Base-by-base conservation (phyloP, 2,797 vertebrate species). In the Morus bassanus region DNA sequence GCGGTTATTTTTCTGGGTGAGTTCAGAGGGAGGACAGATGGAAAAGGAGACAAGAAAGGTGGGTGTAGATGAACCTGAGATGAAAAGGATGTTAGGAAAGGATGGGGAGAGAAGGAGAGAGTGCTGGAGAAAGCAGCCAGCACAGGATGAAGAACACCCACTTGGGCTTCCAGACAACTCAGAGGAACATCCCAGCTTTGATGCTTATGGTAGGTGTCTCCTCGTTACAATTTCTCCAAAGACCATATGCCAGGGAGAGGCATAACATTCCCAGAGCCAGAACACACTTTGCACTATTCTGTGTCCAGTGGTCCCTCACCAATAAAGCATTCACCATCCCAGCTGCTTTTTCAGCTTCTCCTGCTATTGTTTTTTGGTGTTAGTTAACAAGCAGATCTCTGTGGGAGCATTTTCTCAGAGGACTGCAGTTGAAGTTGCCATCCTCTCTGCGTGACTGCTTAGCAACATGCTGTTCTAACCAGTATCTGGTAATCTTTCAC, bases 401-500 rank as follows among this genome's bases (percentile, higher is more conserved):
- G 75, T 77, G 64, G 95, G 68, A 96, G 22, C 89, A 64, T 94
- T 96, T 96, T 83, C 63, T 72, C 13, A 35, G 68, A 89, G 59
- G 81, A n/a, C 37, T 63, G 63, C 65, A 65, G 90, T 24, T 81
- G 74, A 93, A 91, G 74, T 68, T 87, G 57, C 80, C 67, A 72
- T 85, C 59, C 57, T 77, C 15, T 90, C 91, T 72, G 86, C 1
- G 0, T 89, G 75, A 77, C 72, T 92, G 37, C 60, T 89, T 88
- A 95, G 84, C 60, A 81, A 84, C 90, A 77, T 5, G 27, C 90
- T 94, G 90, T 88, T 93, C 91, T 74, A 88, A 82, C 74, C 89
- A 91, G 90, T 77, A 94, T 93, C 89, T 95, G 89, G 67, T 74
- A 84, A 96, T 90, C 64, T 70, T 82, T 85, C 48, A 45, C 0